A percentile compares a stretch with the other conserved stretches of the same genome.
Conservation (phyloP, 2,797 vertebrate genomes). For the Crocodylus rhombifer region DNA sequence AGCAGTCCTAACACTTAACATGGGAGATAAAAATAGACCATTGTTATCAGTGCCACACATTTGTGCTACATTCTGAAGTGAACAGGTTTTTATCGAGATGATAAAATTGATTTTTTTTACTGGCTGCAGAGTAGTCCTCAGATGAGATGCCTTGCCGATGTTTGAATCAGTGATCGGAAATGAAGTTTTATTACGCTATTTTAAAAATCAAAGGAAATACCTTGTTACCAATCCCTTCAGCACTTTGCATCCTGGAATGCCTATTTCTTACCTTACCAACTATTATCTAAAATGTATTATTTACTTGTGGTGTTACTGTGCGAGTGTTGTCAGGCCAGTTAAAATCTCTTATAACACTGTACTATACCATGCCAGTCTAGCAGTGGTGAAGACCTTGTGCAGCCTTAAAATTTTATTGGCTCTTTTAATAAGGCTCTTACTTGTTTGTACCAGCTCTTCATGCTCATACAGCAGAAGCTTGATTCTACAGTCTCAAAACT, state of each 20-base stretch:
- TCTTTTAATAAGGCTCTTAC: not conserved
- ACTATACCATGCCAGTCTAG: not conserved
- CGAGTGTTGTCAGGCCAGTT: not conserved
- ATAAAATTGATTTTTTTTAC: conserved; percentile 3
- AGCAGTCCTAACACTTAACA: not conserved
- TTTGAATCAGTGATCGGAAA: not conserved
- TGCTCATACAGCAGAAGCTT: not conserved
- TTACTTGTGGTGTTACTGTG: not conserved
- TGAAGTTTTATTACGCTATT: not conserved
- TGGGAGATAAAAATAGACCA: not conserved
- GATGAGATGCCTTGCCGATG: not conserved
- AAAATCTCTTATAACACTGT: not conserved
- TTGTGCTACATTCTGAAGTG: not conserved
- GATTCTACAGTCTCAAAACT: not conserved
- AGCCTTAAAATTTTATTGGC: not conserved
- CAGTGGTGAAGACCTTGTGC: not conserved
- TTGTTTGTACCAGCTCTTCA: not conserved
- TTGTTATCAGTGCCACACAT: not conserved
- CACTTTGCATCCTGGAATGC: not conserved
- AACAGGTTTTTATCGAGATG: not conserved
- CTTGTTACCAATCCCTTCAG: not conserved
- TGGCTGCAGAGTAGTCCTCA: not conserved
- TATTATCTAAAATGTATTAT: not conserved
- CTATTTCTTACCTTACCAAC: not conserved
- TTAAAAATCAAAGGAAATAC: not conserved